Conservation (phyloP, 2,888 invertebrate species). For the Vanessa cardui region DNA sequence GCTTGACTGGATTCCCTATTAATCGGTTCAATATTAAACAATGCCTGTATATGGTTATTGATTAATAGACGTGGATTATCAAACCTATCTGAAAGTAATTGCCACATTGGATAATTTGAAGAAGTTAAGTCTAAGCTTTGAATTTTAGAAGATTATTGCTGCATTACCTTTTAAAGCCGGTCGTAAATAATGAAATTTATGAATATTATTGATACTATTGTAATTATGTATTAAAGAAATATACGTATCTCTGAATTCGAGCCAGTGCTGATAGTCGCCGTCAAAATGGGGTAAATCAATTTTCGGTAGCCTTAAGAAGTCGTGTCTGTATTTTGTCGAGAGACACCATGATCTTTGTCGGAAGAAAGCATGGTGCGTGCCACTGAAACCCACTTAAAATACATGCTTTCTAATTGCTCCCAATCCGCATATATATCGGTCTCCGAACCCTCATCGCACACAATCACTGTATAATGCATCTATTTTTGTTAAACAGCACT, state of each 20-base stretch:
- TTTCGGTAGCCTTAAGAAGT: background rate
- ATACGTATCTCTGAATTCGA: background rate
- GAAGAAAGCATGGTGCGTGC: background rate
- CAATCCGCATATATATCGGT: too few species aligned
- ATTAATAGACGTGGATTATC: slow-evolving; percentile 3
- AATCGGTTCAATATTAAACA: background rate
- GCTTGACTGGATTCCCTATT: background rate
- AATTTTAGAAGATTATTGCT: background rate
- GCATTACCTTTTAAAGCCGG: background rate
- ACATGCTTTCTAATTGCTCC: too few species aligned
- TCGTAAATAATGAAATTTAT: slow-evolving; percentile 12
- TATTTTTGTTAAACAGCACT: too few species aligned
- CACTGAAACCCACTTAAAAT: background rate
- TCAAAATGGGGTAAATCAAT: background rate
- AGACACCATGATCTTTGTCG: background rate
- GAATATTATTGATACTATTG: background rate
- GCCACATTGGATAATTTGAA: slow-evolving; percentile 2
- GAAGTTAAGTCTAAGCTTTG: background rate
- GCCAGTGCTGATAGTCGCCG: background rate
- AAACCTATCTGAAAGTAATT: background rate
- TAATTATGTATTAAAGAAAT: background rate
- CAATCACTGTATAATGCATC: too few species aligned
- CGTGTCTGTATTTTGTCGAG: too few species aligned
- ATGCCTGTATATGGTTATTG: background rate
- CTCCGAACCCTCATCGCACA: too few species aligned